Conservation (phyloP, 2,888 invertebrate genomes). For the Ochropleura leucogaster region DNA sequence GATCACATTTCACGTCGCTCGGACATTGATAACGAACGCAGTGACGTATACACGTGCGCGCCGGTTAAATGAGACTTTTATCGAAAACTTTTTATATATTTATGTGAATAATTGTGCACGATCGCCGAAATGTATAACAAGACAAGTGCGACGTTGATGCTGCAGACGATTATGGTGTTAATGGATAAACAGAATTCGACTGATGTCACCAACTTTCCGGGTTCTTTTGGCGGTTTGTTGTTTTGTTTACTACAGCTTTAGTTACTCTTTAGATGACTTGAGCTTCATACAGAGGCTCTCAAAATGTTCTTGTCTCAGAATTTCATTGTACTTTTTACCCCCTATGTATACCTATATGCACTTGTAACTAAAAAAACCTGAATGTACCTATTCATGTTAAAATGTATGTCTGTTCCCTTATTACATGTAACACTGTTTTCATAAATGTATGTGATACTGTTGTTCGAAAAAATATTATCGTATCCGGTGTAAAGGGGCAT, state of each 20-base stretch:
- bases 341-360: not conserved
- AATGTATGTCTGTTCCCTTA: not conserved
- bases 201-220: slow-evolving; percentile 82
- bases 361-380: not conserved
- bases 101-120: slow-evolving; percentile 55
- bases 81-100: slow-evolving; percentile 40
- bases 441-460: slow-evolving; percentile 21
- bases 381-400: not conserved
- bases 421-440: slow-evolving; percentile 10
- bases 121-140: slow-evolving; percentile 82
- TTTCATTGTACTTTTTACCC: slow-evolving; percentile 12
- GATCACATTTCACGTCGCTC: slow-evolving; percentile 72
- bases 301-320: not conserved
- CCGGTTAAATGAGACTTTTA: slow-evolving; percentile 28
- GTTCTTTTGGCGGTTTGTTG: slow-evolving; percentile 82
- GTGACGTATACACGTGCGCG: slow-evolving; percentile 66
- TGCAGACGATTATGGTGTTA: slow-evolving; percentile 88
- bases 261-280: not conserved
- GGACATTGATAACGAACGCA: slow-evolving; percentile 61
- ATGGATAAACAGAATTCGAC: slow-evolving; percentile 88
- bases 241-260: slow-evolving; percentile 44
- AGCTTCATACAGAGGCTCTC: not conserved
- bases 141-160: slow-evolving; percentile 88
- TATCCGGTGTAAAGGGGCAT: slow-evolving; percentile 46
- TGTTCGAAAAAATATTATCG: slow-evolving; percentile 30